These are phyloP conservation scores for Octodon degus DNA, from an alignment of 2,113 vertebrate genomes.

Conservation along the genomic window DNA sequence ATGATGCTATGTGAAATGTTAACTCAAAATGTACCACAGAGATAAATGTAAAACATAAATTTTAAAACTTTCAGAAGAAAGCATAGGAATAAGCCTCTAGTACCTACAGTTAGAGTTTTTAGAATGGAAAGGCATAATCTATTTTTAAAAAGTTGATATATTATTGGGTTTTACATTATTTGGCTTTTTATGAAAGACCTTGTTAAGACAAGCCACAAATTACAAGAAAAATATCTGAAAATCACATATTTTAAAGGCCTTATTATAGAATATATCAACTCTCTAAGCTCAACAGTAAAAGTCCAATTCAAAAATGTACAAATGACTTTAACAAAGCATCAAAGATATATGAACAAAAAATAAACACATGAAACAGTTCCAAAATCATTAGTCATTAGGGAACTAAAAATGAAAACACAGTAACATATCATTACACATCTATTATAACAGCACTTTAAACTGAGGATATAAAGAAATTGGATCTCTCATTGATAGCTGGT, in stretches of 20 bases:
- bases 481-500: not conserved
- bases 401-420: not conserved
- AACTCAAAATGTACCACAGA: not conserved
- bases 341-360: not conserved
- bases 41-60: not conserved
- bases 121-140: not conserved
- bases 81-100: not conserved
- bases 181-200: not conserved
- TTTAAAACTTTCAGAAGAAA: not conserved
- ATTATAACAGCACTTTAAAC: not conserved
- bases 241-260: not conserved
- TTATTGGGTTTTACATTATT: not conserved
- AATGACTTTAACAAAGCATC: not conserved
- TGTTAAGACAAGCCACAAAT: not conserved
- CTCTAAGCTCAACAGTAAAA: not conserved
- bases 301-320: not conserved
- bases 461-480: not conserved
- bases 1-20: not conserved
- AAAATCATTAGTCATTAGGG: not conserved
- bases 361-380: not conserved
- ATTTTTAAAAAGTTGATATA: not conserved
- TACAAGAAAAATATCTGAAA: not conserved
- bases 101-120: not conserved
- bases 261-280: not conserved
- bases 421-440: not conserved